A percentile compares a stretch with the other conserved stretches of the same genome.
Conservation (phyloP, 1,140 invertebrate species). For the Mizuhopecten yessoensis region DNA sequence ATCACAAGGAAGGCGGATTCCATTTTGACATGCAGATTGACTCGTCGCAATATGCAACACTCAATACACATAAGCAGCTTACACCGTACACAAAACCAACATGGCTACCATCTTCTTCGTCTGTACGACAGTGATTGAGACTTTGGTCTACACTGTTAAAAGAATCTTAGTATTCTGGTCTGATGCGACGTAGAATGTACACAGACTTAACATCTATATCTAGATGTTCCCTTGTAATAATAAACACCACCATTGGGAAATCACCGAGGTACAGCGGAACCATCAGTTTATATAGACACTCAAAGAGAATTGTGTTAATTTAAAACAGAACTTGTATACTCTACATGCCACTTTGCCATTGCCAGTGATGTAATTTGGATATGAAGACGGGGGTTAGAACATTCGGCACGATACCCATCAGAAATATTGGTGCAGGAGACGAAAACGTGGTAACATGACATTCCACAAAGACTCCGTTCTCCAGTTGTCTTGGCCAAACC, state of each 20-base stretch:
- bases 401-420: not conserved
- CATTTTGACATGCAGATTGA: constrained; percentile 38
- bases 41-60: constrained; percentile 6
- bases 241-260: not conserved
- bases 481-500: not conserved
- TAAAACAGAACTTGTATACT: constrained; percentile 12
- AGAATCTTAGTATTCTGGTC: not conserved
- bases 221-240: not conserved
- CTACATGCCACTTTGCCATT: not conserved
- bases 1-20: constrained; percentile 5
- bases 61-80: not conserved
- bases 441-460: not conserved
- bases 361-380: not conserved
- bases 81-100: not conserved
- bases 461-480: not conserved
- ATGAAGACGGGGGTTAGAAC: not conserved
- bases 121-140: not conserved
- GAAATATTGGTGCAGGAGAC: not conserved
- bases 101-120: not conserved
- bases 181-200: not conserved
- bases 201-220: not conserved
- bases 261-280: not conserved
- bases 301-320: constrained; percentile 25
- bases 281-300: not conserved
- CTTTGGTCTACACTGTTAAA: not conserved